Evolutionary conservation across 2,113 vertebrate genomes (phyloP), one percentile per base, ranked within the genome.

Genomic region (Prinia subflava): DNA sequence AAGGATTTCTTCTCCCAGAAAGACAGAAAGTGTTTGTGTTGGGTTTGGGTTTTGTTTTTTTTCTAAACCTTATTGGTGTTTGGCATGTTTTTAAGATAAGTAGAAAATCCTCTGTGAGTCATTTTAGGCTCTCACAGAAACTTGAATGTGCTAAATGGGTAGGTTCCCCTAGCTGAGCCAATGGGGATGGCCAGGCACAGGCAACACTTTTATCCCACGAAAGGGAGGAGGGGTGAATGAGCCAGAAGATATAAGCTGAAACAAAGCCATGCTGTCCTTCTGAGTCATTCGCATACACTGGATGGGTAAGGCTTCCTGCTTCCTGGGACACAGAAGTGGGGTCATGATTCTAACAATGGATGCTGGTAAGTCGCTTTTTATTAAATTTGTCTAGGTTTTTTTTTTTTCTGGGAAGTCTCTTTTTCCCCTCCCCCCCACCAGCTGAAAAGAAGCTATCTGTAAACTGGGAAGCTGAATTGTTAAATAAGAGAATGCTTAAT

Each of bases 261-360:
- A 97, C 96, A 97, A 96, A 97, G 97, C 97, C 88, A 94, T 89
- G 94, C 96, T 96, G 90, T 96, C 94, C 80, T 94, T 83, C 87
- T 96, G 96, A 96, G 95, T 96, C 91, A 92, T 95, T 96, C 91
- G 37, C 94, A 79, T 25, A n/a, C 79, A 81, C 92, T 95, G 96
- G 96, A 96, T 96, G 95, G 96, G 87, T 94, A 97, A 94, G 95
- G 93, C 94, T 97, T 96, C 95, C 92, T 96, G 96, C 96, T 94
- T 89, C 75, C 95, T 86, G 91, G 94, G 92, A 82, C 65, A 56
- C 92, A 96, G 39, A 84, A 94, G 81, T 90, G 89, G 96, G 95
- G 90, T 95, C 95, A 97, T 97, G 97, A 97, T 97, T 94, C 86
- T 97, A 83, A 97, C 97, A 93, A 97, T 97, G 97, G 95, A 96